Conservation (phyloP, 1,140 invertebrate genomes). For the Daktulosphaira vitifoliae region DNA sequence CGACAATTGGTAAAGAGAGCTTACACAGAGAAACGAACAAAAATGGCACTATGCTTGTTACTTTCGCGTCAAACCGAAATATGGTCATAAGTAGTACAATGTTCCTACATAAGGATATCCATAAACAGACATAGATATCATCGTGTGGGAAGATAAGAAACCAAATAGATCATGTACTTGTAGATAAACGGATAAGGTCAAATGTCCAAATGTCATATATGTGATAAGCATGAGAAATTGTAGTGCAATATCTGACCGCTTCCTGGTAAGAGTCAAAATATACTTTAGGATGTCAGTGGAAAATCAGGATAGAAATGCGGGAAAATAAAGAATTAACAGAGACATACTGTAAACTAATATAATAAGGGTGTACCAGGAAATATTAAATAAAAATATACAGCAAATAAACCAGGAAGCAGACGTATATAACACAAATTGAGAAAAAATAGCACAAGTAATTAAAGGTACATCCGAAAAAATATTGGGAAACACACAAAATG, state of each 20-base stretch:
- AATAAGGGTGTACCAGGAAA: not conserved
- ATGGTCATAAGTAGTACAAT: not conserved
- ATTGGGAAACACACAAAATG: not conserved
- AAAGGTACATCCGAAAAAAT: not conserved
- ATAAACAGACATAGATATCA: conserved; percentile 38
- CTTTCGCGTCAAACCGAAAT: not conserved
- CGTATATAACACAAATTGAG: not conserved
- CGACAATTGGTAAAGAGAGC: conserved; percentile 41
- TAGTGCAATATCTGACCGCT: not conserved
- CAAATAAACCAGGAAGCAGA: not conserved
- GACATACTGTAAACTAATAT: too few relatives aligned
- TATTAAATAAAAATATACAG: not conserved
- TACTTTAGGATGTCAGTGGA: not conserved
- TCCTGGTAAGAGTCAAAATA: not conserved
- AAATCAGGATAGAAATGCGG: not conserved
- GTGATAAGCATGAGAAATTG: not conserved
- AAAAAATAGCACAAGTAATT: not conserved
- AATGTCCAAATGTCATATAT: conserved; percentile 35
- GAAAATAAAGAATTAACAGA: not conserved
- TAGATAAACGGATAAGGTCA: conserved; percentile 27
- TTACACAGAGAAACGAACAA: conserved; percentile 35
- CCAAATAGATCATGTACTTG: conserved; percentile 19
- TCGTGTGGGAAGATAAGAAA: conserved; percentile 34
- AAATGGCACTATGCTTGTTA: not conserved
- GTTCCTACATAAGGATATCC: conserved; percentile 37